Conservation (phyloP, 2,113 vertebrate genomes). For the Dascyllus trimaculatus region DNA sequence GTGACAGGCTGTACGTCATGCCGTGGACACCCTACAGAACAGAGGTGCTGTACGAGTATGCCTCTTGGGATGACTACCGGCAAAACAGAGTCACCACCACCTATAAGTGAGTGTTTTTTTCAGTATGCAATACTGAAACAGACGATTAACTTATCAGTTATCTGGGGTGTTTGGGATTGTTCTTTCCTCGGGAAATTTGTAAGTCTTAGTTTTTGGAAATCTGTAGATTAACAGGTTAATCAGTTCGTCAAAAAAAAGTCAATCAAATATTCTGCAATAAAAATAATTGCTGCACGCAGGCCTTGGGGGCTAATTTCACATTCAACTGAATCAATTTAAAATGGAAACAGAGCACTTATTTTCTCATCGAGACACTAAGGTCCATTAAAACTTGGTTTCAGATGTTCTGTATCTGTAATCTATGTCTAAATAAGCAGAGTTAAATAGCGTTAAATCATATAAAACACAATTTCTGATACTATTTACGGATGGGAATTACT, state of each 20-base stretch:
- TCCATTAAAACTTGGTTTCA: constrained; percentile 4
- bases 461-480: background rate
- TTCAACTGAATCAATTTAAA: constrained; percentile 12
- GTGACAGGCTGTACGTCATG: constrained; percentile 96
- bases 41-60: constrained; percentile 93
- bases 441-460: background rate
- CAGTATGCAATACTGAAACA: background rate
- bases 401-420: background rate
- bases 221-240: background rate
- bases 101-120: constrained; percentile 85
- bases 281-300: background rate
- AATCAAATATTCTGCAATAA: constrained; percentile 1
- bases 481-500: background rate
- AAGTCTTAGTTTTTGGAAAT: background rate
- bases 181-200: background rate
- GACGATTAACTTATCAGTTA: background rate
- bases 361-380: background rate
- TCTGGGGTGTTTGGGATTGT: background rate
- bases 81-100: constrained; percentile 91
- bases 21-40: constrained; percentile 96
- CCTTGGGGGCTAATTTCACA: constrained; percentile 4
- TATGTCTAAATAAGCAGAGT: background rate
- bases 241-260: background rate
- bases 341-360: constrained; percentile 8
- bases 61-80: constrained; percentile 93